phyloP scores from a whole-genome alignment of 2,797 vertebrate species.

The Sparus aurata region DNA sequence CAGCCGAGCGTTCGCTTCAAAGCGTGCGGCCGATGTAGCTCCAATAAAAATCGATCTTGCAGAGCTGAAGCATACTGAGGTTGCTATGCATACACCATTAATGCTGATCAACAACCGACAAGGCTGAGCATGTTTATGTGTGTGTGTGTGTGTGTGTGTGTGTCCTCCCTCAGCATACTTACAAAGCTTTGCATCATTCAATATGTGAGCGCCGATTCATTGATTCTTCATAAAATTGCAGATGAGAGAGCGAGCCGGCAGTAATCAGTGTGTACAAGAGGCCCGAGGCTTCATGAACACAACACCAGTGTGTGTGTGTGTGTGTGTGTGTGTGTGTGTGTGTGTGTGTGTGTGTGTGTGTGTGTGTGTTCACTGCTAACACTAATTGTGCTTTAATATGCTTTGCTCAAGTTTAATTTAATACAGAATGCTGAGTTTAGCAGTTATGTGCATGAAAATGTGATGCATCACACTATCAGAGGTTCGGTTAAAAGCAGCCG shows the following conservation, averaged over 20 bases:
- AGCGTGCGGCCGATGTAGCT: constrained; percentile 24
- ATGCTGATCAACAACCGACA: constrained; percentile 72
- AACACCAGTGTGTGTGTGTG: constrained; percentile 17
- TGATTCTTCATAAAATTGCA: constrained; percentile 77
- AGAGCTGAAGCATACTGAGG: constrained; percentile 63
- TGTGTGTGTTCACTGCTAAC: not conserved
- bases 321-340: constrained; percentile 25
- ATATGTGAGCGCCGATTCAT: constrained; percentile 60
- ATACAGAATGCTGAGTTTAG: constrained; percentile 27
- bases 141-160: constrained; percentile 8
- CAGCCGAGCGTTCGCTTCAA: constrained; percentile 15
- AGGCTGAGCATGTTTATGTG: constrained; percentile 33
- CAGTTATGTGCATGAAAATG: constrained; percentile 8
- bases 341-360: constrained; percentile 11
- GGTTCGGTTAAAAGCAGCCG: not conserved
- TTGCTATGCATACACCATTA: constrained; percentile 66
- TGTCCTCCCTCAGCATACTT: constrained; percentile 23
- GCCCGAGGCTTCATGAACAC: constrained; percentile 27
- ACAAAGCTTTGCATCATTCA: constrained; percentile 70
- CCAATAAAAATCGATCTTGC: constrained; percentile 73
- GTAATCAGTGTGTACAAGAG: constrained; percentile 52
- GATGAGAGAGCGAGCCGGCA: constrained; percentile 62
- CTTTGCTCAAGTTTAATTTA: constrained; percentile 26
- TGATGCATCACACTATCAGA: constrained; percentile 2
- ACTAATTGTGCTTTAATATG: constrained; percentile 24